These are phyloP conservation scores for Ormyrus rosae DNA, from an alignment of 2,888 invertebrate genomes.

Conservation along the genomic window DNA sequence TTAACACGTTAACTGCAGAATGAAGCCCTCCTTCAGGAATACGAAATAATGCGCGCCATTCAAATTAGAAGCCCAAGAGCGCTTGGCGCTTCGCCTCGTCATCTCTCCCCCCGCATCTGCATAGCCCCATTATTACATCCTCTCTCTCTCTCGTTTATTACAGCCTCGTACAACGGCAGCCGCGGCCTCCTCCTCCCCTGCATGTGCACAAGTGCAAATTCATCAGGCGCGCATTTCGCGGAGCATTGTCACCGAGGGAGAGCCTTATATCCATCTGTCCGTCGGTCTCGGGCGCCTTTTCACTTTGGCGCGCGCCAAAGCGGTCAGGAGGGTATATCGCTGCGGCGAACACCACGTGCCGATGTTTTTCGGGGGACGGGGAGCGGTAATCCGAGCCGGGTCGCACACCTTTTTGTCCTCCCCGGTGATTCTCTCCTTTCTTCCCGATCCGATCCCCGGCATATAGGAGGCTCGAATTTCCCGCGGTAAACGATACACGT, in stretches of 20 bases:
- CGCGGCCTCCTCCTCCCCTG: background rate
- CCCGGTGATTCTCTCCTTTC: slow-evolving; percentile 14
- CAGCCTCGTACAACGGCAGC: background rate
- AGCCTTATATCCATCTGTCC: too few relatives aligned
- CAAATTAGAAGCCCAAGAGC: background rate
- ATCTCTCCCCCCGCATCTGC: slow-evolving; percentile 33
- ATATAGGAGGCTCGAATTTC: slow-evolving; percentile 47
- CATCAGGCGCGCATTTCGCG: slow-evolving; percentile 3
- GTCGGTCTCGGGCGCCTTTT: too few relatives aligned
- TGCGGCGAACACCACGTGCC: slow-evolving; percentile 17
- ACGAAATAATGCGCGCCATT: slow-evolving; percentile 7
- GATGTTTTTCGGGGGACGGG: slow-evolving; percentile 25
- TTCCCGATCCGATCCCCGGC: background rate
- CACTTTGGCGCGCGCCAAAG: background rate
- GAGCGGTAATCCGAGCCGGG: slow-evolving; percentile 42
- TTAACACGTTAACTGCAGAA: too few relatives aligned
- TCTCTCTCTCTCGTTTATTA: slow-evolving; percentile 1
- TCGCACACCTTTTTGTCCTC: slow-evolving; percentile 39
- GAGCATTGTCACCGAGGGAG: too few relatives aligned
- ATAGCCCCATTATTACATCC: slow-evolving; percentile 16
- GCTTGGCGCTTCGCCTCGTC: slow-evolving; percentile 16
- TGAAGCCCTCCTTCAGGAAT: background rate
- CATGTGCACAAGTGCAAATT: slow-evolving; percentile 14
- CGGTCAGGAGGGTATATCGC: slow-evolving; percentile 29
- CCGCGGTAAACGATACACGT: slow-evolving; percentile 55